Percentiles rank a stretch among this genome's conserved stretches.
Evolutionary conservation across 1,140 invertebrate species (phyloP).

Genomic region (Cephus cinctus): DNA sequence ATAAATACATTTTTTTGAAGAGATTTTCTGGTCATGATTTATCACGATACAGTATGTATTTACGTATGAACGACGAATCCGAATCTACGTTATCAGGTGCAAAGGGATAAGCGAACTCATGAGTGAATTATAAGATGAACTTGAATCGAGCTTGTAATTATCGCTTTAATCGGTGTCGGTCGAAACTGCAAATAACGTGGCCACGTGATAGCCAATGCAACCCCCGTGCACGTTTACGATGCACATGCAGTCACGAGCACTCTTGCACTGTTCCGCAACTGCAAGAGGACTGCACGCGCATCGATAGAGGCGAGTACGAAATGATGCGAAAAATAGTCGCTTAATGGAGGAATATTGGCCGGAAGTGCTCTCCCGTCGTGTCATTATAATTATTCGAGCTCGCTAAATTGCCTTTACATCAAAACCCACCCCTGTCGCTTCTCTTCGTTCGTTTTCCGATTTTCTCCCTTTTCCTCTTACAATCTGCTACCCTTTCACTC

Average conservation of each 20-base stretch:
- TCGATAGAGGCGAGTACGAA: constrained; percentile 13
- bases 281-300: constrained; percentile 1
- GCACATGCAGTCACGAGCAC: constrained; percentile 16
- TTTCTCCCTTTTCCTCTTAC: constrained; percentile 3
- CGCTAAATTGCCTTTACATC: constrained; percentile 33
- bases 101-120: too few species aligned
- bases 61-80: too few species aligned
- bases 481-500: neutral
- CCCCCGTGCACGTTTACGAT: constrained; percentile 22
- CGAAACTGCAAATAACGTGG: constrained; percentile 34
- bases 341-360: constrained; percentile 34
- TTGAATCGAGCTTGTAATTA: constrained; percentile 49
- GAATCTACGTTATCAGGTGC: too few species aligned
- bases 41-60: too few species aligned
- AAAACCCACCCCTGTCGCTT: constrained; percentile 13
- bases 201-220: too few species aligned
- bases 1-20: too few species aligned
- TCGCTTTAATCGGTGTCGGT: constrained; percentile 41
- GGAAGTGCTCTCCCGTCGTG: constrained; percentile 27
- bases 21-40: too few species aligned
- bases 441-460: constrained; percentile 5
- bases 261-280: neutral
- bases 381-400: constrained; percentile 36
- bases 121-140: constrained; percentile 50
- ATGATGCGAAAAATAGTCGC: constrained; percentile 33